phyloP scores from a whole-genome alignment of 2,113 vertebrate species.

The Vanacampus margaritifer region DNA sequence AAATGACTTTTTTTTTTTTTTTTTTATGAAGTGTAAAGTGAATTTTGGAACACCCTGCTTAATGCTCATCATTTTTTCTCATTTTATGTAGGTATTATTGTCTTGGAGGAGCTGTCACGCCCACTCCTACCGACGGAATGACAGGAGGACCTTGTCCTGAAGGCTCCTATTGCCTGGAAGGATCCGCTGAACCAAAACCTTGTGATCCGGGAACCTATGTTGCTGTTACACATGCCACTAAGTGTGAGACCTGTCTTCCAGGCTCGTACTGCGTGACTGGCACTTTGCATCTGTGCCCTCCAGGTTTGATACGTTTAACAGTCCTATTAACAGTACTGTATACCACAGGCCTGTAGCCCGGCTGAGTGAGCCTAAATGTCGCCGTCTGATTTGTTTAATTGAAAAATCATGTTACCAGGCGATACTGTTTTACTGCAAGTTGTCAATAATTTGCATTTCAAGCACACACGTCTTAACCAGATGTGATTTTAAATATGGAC shows the following conservation, averaged over 20 bases:
- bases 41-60: background rate
- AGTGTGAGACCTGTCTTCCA: conserved; percentile 76
- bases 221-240: conserved; percentile 56
- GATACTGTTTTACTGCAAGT: no score
- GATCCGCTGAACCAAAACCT: conserved; percentile 56
- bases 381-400: background rate
- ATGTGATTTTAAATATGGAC: no score
- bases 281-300: conserved; percentile 74
- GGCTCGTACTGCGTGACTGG: conserved; percentile 80
- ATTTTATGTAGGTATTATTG: conserved; percentile 69
- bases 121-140: conserved; percentile 63
- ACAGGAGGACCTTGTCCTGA: conserved; percentile 75
- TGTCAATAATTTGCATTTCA: no score
- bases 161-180: conserved; percentile 76
- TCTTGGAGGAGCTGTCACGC: conserved; percentile 50
- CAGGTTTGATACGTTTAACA: conserved; percentile 68
- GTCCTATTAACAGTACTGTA: no score
- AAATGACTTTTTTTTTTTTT: no score
- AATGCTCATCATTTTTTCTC: background rate
- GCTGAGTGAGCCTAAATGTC: no score
- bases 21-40: no score
- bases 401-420: no score
- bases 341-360: no score
- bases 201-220: conserved; percentile 79
- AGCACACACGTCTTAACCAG: no score